Percentiles rank a stretch among this genome's conserved stretches.
Evolutionary conservation across 2,888 invertebrate genomes (phyloP).

Genomic region (Synanthedon formicaeformis): DNA sequence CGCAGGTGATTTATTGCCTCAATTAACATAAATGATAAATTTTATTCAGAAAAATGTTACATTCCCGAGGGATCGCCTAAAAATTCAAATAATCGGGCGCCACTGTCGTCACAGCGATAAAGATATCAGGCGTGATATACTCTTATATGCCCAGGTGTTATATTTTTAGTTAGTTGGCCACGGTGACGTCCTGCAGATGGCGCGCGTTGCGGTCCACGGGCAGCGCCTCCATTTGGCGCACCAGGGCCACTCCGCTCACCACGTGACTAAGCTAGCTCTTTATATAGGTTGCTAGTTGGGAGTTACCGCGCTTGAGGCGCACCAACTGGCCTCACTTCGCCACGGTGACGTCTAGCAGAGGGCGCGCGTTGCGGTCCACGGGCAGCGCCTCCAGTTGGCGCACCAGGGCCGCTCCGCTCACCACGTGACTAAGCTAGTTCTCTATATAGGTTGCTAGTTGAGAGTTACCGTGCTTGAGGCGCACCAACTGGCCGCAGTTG

Average conservation of each 20-base stretch:
- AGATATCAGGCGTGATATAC: too few relatives aligned
- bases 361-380: constrained; percentile 91
- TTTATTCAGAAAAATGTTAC: too few relatives aligned
- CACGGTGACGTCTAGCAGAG: constrained; percentile 90
- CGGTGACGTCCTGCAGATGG: constrained; percentile 72
- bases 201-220: too few relatives aligned
- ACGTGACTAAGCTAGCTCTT: constrained; percentile 69
- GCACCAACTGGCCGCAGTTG: constrained; percentile 93
- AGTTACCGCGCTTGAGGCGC: constrained; percentile 64
- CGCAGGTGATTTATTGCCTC: too few relatives aligned
- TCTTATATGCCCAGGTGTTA: too few relatives aligned
- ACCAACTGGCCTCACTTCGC: constrained; percentile 94
- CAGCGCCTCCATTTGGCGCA: constrained; percentile 85
- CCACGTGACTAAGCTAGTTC: constrained; percentile 81
- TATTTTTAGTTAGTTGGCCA: constrained; percentile 72
- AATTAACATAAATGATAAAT: too few relatives aligned
- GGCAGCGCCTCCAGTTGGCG: constrained; percentile 91
- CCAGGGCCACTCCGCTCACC: constrained; percentile 45
- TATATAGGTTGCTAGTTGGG: too few relatives aligned
- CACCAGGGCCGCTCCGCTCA: constrained; percentile 90
- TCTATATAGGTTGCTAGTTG: too few relatives aligned
- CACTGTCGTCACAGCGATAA: too few relatives aligned
- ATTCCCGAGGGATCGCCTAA: too few relatives aligned
- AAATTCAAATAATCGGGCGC: too few relatives aligned
- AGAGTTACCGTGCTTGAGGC: constrained; percentile 61